Evolutionary conservation across 2,888 invertebrate genomes (phyloP), one percentile per base, ranked within the genome.

Genomic region (Muscina levida): DNA sequence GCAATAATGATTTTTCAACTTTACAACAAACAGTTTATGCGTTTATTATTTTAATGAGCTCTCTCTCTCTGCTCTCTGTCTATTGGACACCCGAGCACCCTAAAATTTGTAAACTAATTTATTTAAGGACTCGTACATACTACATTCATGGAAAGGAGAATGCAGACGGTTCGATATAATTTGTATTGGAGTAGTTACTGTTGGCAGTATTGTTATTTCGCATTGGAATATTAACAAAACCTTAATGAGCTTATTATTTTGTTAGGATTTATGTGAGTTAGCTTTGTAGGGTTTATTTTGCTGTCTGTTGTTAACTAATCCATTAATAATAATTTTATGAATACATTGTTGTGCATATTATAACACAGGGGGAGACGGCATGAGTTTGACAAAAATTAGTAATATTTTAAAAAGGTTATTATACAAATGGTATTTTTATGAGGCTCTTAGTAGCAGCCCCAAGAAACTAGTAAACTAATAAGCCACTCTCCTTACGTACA

Each of bases 21-120:
- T 24, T 5, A 53, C 13, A 56, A 56, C 56, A 11, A 51, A 44
- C 62, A 68, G 66, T 68, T 72, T 68, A 68, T 68, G 68, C 42
- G 53, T 65, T 73, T 70, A 73, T 73, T 78, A 73, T 73, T 78
- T 73, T 78, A 78, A 78, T 78, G 70, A 77, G 53, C 59, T 77
- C n/a, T n/a, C n/a, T n/a, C n/a, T n/a, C n/a, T n/a, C n/a, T n/a
- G n/a, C n/a, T n/a, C n/a, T n/a, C 72, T 37, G 42, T 77, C 68
- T 72, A 59, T 48, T 70, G 73, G 62, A 51, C 68, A 67, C 51
- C 57, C 65, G 4, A 31, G 8, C 8, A 53, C 46, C 39, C 65
- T 37, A 72, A 65, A 77, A 46, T 39, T 56, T 46, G 3, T 66
- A 31, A 57, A 31, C 37, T 37, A 2, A n/a, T 15, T 57, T 10